Evolutionary conservation across 2,888 invertebrate species (phyloP).

Genomic region (Prosapia bicincta): DNA sequence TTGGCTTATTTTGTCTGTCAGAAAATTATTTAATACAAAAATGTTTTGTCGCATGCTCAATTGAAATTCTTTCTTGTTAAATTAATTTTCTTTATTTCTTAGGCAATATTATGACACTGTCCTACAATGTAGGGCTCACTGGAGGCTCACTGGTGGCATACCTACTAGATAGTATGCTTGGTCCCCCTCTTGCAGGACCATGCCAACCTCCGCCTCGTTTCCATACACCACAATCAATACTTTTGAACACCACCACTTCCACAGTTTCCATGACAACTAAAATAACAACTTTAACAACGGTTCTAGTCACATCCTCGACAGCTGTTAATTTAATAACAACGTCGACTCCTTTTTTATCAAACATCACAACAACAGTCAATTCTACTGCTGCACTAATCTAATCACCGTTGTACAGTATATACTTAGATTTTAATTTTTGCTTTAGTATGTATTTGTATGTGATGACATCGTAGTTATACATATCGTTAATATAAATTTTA

Average conservation of each 20-base stretch:
- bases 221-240: conserved; percentile 2
- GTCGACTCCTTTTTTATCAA: neutral
- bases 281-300: neutral
- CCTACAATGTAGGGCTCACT: conserved; percentile 83
- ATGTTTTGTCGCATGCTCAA: too few species aligned
- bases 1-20: too few species aligned
- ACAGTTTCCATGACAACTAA: neutral
- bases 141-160: conserved; percentile 83
- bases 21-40: too few species aligned
- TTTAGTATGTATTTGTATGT: neutral
- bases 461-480: neutral
- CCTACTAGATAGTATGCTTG: conserved; percentile 57
- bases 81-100: conserved; percentile 38
- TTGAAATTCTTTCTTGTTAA: neutral
- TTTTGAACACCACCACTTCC: conserved; percentile 2
- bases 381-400: conserved; percentile 3
- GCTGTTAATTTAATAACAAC: neutral
- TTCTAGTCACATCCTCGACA: neutral
- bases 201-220: conserved; percentile 21
- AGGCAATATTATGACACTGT: conserved; percentile 92
- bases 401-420: neutral
- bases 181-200: conserved; percentile 40
- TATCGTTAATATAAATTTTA: too few species aligned
- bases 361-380: conserved; percentile 7
- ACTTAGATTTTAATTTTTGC: neutral